Conservation (phyloP, 2,888 invertebrate genomes). For the Epistrophella euchroma region DNA sequence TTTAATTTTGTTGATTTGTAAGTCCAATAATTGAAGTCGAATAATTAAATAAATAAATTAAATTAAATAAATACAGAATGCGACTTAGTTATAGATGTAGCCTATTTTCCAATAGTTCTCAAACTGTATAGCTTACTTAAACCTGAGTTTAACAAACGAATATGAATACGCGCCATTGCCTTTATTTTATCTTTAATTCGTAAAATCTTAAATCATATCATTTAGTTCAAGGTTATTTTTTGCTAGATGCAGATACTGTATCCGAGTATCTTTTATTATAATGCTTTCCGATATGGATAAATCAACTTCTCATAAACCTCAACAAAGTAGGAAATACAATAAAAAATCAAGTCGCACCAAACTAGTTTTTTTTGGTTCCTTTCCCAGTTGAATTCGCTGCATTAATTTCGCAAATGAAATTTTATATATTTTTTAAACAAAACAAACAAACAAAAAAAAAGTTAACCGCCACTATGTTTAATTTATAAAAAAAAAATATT, state of each 20-base stretch:
- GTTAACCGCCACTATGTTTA: background rate
- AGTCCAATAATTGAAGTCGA: too few species aligned
- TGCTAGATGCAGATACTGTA: background rate
- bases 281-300: conserved; percentile 32
- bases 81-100: too few species aligned
- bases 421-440: conserved; percentile 35
- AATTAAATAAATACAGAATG: too few species aligned
- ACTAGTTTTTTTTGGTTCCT: conserved; percentile 40
- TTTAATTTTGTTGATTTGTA: too few species aligned
- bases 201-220: background rate
- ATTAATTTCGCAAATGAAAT: conserved; percentile 54
- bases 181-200: background rate
- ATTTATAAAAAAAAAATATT: background rate
- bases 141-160: too few species aligned
- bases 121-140: too few species aligned
- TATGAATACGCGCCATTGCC: too few species aligned
- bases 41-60: too few species aligned
- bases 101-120: too few species aligned
- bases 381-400: conserved; percentile 31
- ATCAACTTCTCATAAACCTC: conserved; percentile 37
- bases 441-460: conserved; percentile 14
- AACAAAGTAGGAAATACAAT: conserved; percentile 38
- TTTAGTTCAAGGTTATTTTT: conserved; percentile 12
- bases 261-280: background rate
- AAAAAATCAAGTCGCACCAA: conserved; percentile 49